A percentile compares a stretch with the other conserved stretches of the same genome.
Conservation (phyloP, 2,113 vertebrate species). For the Eidolon helvum region DNA sequence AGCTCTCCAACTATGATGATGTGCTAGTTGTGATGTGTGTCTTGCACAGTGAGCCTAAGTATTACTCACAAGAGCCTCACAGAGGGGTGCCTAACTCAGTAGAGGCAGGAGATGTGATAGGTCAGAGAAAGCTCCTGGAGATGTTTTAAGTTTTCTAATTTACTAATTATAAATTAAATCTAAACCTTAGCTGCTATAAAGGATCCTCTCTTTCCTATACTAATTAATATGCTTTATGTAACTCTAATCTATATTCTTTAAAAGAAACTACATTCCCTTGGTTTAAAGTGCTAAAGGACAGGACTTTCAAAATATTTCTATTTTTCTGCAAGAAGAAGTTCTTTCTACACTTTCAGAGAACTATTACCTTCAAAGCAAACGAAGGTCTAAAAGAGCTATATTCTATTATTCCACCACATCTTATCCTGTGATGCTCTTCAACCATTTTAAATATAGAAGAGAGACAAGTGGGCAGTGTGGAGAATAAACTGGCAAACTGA, state of each 20-base stretch:
- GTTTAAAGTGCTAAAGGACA: not conserved
- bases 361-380: not conserved
- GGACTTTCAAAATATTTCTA: not conserved
- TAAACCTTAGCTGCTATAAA: not conserved
- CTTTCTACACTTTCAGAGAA: not conserved
- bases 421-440: conserved; percentile 7
- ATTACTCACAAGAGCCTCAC: not conserved
- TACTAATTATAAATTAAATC: not conserved
- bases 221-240: not conserved
- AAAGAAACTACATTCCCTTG: not conserved
- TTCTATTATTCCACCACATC: not conserved
- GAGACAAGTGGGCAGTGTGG: not conserved
- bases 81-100: not conserved
- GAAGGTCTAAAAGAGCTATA: not conserved
- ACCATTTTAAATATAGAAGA: conserved; percentile 27
- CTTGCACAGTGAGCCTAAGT: not conserved
- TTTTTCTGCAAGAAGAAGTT: not conserved
- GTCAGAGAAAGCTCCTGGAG: not conserved
- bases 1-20: not conserved
- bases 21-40: not conserved
- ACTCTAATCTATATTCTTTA: not conserved
- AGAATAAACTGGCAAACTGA: not conserved
- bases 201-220: not conserved
- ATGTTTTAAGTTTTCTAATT: not conserved
- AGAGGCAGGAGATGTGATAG: too few species aligned